A percentile compares a stretch with the other conserved stretches of the same genome.
phyloP scores from a whole-genome alignment of 2,888 invertebrate species.

The Clunio marinus region DNA sequence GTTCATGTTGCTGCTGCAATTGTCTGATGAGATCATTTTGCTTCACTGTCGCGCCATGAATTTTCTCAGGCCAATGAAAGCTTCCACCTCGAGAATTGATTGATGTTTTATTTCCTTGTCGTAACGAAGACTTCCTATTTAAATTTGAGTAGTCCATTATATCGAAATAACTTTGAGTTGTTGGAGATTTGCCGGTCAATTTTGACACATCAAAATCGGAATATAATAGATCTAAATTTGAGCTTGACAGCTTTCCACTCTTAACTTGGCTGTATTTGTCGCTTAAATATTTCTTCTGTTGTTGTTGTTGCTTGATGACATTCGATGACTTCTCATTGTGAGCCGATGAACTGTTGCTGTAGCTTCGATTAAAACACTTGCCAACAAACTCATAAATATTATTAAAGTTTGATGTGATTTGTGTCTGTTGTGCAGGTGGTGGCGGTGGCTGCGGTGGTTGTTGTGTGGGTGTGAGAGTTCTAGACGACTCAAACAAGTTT shows the following conservation, averaged over 20 bases:
- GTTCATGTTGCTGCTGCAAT: constrained; percentile 44
- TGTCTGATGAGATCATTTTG: constrained; percentile 50
- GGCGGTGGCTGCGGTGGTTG: background rate
- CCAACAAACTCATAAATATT: constrained; percentile 39
- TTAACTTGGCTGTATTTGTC: constrained; percentile 8
- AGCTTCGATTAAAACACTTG: constrained; percentile 31
- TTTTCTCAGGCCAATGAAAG: constrained; percentile 53
- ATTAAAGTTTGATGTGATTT: constrained; percentile 34
- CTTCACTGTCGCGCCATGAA: constrained; percentile 50
- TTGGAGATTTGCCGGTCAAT: constrained; percentile 52
- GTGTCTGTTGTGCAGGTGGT: constrained; percentile 7
- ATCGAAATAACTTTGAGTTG: constrained; percentile 43
- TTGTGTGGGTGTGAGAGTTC: constrained; percentile 35
- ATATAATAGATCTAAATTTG: constrained; percentile 39
- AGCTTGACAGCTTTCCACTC: constrained; percentile 25
- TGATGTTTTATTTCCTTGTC: constrained; percentile 7
- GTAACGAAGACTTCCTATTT: constrained; percentile 13
- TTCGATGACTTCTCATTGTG: background rate
- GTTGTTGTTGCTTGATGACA: background rate
- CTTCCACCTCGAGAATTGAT: background rate
- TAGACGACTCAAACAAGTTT: constrained; percentile 7
- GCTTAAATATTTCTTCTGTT: constrained; percentile 22
- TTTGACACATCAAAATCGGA: constrained; percentile 51
- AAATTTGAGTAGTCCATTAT: constrained; percentile 26
- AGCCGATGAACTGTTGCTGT: background rate